Conservation (phyloP, 2,797 vertebrate species). For the Poeciliopsis infans region DNA sequence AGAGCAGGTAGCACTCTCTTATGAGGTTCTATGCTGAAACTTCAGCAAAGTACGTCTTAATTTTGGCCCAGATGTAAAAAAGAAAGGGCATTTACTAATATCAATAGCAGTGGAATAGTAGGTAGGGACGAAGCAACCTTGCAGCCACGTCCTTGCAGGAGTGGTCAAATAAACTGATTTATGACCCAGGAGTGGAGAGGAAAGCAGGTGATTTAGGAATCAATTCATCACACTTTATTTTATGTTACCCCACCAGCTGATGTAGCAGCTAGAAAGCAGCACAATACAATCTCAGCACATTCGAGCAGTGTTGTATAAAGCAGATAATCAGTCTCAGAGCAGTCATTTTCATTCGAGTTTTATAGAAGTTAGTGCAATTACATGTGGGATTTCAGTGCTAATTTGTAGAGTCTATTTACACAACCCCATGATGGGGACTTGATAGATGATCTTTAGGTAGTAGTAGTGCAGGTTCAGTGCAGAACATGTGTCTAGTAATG, state of each 20-base stretch:
- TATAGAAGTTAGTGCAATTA: constrained; percentile 12
- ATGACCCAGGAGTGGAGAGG: constrained; percentile 61
- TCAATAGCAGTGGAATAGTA: constrained; percentile 25
- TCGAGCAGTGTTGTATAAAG: constrained; percentile 10
- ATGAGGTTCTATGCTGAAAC: constrained; percentile 14
- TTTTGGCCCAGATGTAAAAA: neutral
- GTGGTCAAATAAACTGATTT: constrained; percentile 68
- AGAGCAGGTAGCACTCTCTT: constrained; percentile 23
- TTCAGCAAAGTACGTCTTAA: neutral
- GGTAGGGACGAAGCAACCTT: constrained; percentile 50
- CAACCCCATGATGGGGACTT: neutral
- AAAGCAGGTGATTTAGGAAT: constrained; percentile 65
- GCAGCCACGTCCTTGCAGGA: constrained; percentile 65
- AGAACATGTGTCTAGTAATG: neutral
- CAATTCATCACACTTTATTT: constrained; percentile 77
- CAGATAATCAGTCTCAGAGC: constrained; percentile 25
- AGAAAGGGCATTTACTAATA: constrained; percentile 10
- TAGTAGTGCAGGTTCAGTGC: neutral
- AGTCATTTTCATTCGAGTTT: constrained; percentile 20
- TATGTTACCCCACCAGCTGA: constrained; percentile 52
- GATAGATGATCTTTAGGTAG: neutral
- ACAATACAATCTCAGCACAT: constrained; percentile 57
- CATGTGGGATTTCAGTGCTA: neutral
- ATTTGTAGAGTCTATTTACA: neutral
- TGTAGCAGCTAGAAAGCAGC: constrained; percentile 50